Percentiles rank a stretch among this genome's conserved stretches.
Conservation (phyloP, 1,140 invertebrate genomes). For the Pissodes strobi region DNA sequence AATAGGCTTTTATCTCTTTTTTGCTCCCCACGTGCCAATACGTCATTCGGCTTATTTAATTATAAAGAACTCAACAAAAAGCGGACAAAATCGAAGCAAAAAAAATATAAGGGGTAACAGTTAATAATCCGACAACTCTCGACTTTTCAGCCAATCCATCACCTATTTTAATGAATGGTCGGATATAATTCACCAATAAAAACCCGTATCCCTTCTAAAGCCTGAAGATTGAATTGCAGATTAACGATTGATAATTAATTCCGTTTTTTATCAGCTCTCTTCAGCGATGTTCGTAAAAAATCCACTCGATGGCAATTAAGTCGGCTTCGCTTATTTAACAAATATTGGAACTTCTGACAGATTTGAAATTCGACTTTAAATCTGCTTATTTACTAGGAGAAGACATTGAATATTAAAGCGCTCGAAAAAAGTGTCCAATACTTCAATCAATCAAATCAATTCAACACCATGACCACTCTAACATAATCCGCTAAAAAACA, state of each 20-base stretch:
- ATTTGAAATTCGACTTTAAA: too few relatives aligned
- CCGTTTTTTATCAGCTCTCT: conserved; percentile 11
- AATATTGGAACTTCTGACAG: too few relatives aligned
- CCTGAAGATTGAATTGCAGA: conserved; percentile 23
- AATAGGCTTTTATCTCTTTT: neutral
- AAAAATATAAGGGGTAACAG: conserved; percentile 5
- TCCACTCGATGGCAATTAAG: neutral
- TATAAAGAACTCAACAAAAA: conserved; percentile 14
- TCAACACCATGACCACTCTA: too few relatives aligned
- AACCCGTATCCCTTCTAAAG: neutral
- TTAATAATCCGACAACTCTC: conserved; percentile 19
- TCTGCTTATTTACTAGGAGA: too few relatives aligned
- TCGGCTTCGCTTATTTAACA: neutral
- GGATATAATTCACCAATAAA: conserved; percentile 12
- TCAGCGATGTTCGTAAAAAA: conserved; percentile 6
- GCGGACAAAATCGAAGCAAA: neutral
- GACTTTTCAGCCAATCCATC: conserved; percentile 19
- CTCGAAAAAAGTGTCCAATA: too few relatives aligned
- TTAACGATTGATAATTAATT: conserved; percentile 26
- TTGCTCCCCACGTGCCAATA: conserved; percentile 3
- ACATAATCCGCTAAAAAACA: too few relatives aligned
- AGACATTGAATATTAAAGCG: too few relatives aligned
- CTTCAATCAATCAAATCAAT: too few relatives aligned
- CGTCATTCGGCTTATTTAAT: conserved; percentile 15
- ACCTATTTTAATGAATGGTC: conserved; percentile 18